These are phyloP conservation scores for Hoplodrina blanda DNA, from an alignment of 2,888 invertebrate species.

Conservation along the genomic window DNA sequence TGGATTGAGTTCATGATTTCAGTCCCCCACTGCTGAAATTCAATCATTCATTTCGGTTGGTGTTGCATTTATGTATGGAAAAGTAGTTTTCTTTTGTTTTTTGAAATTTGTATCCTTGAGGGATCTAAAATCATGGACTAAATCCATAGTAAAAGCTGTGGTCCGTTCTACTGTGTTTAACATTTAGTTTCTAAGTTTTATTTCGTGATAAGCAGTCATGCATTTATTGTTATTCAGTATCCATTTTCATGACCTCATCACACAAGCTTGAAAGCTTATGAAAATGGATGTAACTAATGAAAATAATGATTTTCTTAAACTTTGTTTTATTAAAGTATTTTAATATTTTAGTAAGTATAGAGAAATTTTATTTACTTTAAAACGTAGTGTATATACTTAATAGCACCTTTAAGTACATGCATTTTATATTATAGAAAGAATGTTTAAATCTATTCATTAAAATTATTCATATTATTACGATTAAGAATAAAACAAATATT, in stretches of 20 bases:
- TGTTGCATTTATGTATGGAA: too few relatives aligned
- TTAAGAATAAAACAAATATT: constrained; percentile 55
- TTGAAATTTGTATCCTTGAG: too few relatives aligned
- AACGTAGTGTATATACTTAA: not conserved
- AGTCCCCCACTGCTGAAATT: too few relatives aligned
- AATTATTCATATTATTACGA: constrained; percentile 20
- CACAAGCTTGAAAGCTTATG: constrained; percentile 65
- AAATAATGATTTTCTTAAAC: constrained; percentile 4
- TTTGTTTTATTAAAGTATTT: constrained; percentile 9
- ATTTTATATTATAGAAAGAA: constrained; percentile 3
- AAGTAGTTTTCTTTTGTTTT: too few relatives aligned
- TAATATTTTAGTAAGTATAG: constrained; percentile 18
- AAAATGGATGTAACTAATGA: constrained; percentile 62
- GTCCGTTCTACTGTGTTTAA: too few relatives aligned
- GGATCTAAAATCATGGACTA: too few relatives aligned
- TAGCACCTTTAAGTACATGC: constrained; percentile 35
- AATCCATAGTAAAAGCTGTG: too few relatives aligned
- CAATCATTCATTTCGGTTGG: too few relatives aligned
- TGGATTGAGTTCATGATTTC: too few relatives aligned
- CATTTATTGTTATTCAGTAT: constrained; percentile 66
- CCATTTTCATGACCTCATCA: constrained; percentile 72
- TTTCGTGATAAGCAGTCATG: constrained; percentile 48
- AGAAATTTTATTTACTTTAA: constrained; percentile 29
- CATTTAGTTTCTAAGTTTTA: not conserved
- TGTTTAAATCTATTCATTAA: not conserved